A percentile compares a stretch with the other conserved stretches of the same genome.
Evolutionary conservation across 1,140 invertebrate species (phyloP).

Genomic region (Heliconius congener): DNA sequence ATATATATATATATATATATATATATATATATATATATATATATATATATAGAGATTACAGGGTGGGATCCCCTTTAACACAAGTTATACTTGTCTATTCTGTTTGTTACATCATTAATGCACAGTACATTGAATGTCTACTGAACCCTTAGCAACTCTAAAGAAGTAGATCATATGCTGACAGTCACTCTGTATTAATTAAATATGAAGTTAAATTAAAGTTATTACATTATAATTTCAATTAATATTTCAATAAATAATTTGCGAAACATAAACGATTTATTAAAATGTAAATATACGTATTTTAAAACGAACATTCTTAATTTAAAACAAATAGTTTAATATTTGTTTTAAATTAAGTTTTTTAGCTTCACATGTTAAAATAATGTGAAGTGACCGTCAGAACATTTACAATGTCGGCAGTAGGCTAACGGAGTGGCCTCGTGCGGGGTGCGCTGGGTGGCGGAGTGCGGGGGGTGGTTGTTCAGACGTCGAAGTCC

Average conservation of each 20-base stretch:
- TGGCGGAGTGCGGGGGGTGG: neutral
- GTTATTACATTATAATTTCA: too few species aligned
- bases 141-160: neutral
- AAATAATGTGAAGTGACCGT: neutral
- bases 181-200: neutral
- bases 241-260: too few species aligned
- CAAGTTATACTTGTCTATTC: neutral
- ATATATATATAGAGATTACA: neutral
- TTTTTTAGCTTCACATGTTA: too few species aligned
- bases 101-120: neutral
- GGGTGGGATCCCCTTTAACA: neutral
- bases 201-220: neutral
- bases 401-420: neutral
- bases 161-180: neutral
- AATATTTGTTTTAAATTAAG: too few species aligned
- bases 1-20: neutral
- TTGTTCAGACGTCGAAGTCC: conserved; percentile 78
- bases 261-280: too few species aligned
- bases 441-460: neutral
- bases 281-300: too few species aligned
- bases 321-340: too few species aligned
- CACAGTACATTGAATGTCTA: neutral
- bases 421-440: neutral
- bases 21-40: neutral
- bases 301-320: neutral